Percentiles rank a stretch among this genome's conserved stretches.
phyloP scores from a whole-genome alignment of 1,140 invertebrate species.

The Drosophila pectinifera region DNA sequence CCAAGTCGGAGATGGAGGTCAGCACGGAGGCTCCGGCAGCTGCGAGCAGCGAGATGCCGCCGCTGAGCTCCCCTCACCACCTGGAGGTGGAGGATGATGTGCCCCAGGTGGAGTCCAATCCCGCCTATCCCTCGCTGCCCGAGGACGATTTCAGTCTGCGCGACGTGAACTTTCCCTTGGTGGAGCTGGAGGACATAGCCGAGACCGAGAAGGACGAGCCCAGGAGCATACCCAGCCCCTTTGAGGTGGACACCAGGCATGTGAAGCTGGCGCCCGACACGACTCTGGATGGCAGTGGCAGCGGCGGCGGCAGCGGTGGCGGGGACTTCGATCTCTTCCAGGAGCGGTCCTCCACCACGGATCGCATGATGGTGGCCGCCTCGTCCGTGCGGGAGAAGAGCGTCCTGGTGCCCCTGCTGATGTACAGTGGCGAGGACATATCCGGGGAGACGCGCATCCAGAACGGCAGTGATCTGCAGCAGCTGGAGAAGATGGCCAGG shows the following conservation, averaged over 20 bases:
- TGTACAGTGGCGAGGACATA: constrained; percentile 72
- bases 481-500: constrained; percentile 41
- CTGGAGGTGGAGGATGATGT: constrained; percentile 76
- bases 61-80: constrained; percentile 53
- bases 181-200: constrained; percentile 64
- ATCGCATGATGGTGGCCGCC: constrained; percentile 14
- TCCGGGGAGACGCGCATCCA: constrained; percentile 70
- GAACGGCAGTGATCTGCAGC: constrained; percentile 63
- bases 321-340: constrained; percentile 57
- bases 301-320: constrained; percentile 66
- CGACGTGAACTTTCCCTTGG: constrained; percentile 77
- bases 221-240: constrained; percentile 59
- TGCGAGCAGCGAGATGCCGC: constrained; percentile 42
- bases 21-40: constrained; percentile 42
- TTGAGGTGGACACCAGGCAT: constrained; percentile 51
- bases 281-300: constrained; percentile 53
- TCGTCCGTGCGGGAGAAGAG: constrained; percentile 14
- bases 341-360: constrained; percentile 27
- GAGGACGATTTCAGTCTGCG: constrained; percentile 79
- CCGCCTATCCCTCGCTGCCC: constrained; percentile 78
- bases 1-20: constrained; percentile 18
- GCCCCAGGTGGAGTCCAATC: constrained; percentile 78
- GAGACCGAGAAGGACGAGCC: constrained; percentile 69
- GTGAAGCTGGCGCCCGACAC: constrained; percentile 50
- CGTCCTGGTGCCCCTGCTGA: constrained; percentile 54